Conservation (phyloP, 2,113 vertebrate species). For the Mohoua ochrocephala region DNA sequence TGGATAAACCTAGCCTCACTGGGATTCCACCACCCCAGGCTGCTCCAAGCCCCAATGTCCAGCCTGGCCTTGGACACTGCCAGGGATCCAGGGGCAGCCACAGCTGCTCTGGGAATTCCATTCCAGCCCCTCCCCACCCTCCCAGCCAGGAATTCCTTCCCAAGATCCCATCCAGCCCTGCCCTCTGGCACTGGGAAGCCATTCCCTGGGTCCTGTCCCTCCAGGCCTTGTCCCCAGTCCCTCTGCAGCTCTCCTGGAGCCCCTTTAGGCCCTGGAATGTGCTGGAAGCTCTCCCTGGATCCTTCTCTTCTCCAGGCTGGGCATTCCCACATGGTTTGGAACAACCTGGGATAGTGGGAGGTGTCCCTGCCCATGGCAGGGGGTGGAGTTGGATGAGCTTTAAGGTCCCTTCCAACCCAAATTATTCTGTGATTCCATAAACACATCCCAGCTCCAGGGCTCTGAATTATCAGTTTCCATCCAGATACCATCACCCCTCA, state of each 20-base stretch:
- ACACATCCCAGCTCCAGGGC: background rate
- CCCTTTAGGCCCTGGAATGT: rapidly evolving
- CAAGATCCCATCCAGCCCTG: background rate
- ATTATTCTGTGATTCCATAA: background rate
- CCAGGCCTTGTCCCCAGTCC: background rate
- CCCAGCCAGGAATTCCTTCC: background rate
- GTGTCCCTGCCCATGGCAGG: background rate
- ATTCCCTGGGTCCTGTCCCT: background rate
- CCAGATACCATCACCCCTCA: background rate
- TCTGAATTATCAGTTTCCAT: background rate
- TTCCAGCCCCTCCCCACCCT: background rate
- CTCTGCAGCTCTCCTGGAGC: background rate
- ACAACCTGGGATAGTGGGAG: rapidly evolving
- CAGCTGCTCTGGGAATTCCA: background rate
- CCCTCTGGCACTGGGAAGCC: background rate
- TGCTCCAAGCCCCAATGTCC: background rate
- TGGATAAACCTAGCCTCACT: background rate
- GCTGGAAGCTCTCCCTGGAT: background rate
- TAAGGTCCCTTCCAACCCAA: background rate
- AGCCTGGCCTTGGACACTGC: rapidly evolving
- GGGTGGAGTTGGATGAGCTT: background rate
- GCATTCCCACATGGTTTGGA: background rate
- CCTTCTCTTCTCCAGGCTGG: background rate
- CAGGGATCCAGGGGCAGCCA: background rate
- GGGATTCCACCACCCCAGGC: background rate